Evolutionary conservation across 2,888 invertebrate species (phyloP).

Genomic region (Tetramorium bicarinatum): DNA sequence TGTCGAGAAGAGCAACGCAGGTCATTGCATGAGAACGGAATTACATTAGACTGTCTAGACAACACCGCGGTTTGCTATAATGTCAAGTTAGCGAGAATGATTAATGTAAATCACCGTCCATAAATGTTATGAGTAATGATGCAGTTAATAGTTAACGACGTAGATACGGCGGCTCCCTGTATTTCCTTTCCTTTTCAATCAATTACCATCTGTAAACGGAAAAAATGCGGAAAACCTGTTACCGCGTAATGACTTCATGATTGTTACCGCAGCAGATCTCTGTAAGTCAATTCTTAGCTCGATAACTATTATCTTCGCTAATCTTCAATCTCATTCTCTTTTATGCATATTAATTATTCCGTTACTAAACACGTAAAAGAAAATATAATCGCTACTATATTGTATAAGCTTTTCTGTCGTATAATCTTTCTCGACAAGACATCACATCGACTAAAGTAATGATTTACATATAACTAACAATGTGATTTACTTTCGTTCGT

Average conservation of each 20-base stretch:
- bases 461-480: neutral
- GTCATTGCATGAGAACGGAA: neutral
- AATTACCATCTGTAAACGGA: conserved; percentile 61
- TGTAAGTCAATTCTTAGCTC: conserved; percentile 65
- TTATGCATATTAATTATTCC: conserved; percentile 32
- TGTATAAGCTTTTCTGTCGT: neutral
- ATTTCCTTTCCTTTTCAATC: conserved; percentile 73
- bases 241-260: conserved; percentile 71
- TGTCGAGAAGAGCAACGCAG: neutral
- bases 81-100: conserved; percentile 56
- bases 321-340: conserved; percentile 45
- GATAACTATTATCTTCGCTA: conserved; percentile 62
- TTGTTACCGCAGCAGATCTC: conserved; percentile 67
- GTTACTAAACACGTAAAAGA: conserved; percentile 17
- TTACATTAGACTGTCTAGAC: conserved; percentile 7
- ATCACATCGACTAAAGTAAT: neutral
- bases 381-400: conserved; percentile 15
- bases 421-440: neutral
- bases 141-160: conserved; percentile 69
- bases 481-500: neutral
- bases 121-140: conserved; percentile 74
- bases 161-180: conserved; percentile 71
- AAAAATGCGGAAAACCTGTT: conserved; percentile 73
- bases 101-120: conserved; percentile 68
- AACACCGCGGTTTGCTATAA: conserved; percentile 34